Evolutionary conservation across 2,888 invertebrate genomes (phyloP), one percentile per base, ranked within the genome.

Genomic region (Crepidodera aurea): DNA sequence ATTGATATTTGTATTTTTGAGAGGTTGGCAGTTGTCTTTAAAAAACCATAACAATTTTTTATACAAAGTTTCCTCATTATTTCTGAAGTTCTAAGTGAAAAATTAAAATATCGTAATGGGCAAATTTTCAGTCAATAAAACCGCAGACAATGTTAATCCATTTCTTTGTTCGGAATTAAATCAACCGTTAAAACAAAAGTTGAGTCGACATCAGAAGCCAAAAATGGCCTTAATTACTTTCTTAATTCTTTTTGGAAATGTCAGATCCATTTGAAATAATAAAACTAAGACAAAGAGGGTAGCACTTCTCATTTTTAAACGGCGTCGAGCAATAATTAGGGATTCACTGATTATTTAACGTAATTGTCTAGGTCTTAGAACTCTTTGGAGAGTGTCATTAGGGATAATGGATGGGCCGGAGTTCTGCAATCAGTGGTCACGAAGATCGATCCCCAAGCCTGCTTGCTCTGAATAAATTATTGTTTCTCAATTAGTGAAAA

Each of bases 321-420:
- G 72, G 68, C 66, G 69, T 61, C 66, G 64, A 69, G 73, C 76
- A 78, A 78, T 78, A 79, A 79, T 79, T 79, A 79, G 77, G 75
- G 74, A 78, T 78, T 77, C 76, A 69, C 75, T 77, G 78, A 78
- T 79, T 77, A 79, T 79, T 79, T 77, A 73, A 77, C 75, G 77
- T 78, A 77, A 78, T 78, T 79, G 78, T 78, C 76, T 71, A 71
- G 70, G 71, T 71, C 73, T 74, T 72, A 61, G 64, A 73, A 77
- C 76, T 77, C 77, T 77, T 77, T 75, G 75, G 78, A 75, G 76
- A 75, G 76, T 77, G 79, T 79, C 79, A 79, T 79, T 79, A 79
- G 77, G 77, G 77, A 78, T 79, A 79, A 79, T 79, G 75, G 77
- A 79, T 79, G 78, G 75, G 77, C 63, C 60, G 70, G 71, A 73